Conservation (phyloP, 2,888 invertebrate species). For the Zygogramma bicolorata region DNA sequence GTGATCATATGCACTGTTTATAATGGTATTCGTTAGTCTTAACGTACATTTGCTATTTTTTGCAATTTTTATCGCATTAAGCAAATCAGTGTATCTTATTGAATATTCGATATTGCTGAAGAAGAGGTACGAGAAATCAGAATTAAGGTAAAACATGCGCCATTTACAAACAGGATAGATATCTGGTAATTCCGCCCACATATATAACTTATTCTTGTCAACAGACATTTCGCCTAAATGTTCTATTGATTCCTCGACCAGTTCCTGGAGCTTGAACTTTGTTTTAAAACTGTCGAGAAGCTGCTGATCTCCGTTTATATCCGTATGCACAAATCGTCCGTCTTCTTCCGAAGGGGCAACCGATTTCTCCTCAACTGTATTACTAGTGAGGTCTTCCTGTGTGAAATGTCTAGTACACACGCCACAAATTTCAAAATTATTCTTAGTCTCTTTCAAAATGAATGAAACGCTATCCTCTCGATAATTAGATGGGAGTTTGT, state of each 20-base stretch:
- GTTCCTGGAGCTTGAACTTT: conserved; percentile 45
- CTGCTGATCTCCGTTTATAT: conserved; percentile 39
- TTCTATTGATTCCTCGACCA: conserved; percentile 34
- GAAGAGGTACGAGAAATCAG: conserved; percentile 70
- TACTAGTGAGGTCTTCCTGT: background rate
- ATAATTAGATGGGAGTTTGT: conserved; percentile 52
- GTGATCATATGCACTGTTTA: conserved; percentile 51
- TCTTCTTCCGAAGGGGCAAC: background rate
- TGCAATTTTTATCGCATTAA: conserved; percentile 68
- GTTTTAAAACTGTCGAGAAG: conserved; percentile 56
- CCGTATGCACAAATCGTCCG: conserved; percentile 47
- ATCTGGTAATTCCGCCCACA: conserved; percentile 48
- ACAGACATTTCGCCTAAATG: conserved; percentile 19
- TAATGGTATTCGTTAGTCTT: conserved; percentile 58
- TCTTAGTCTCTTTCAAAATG: conserved; percentile 54
- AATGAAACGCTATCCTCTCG: conserved; percentile 55
- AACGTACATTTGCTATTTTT: conserved; percentile 68
- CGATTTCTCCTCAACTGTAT: background rate
- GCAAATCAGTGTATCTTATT: conserved; percentile 67
- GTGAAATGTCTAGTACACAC: conserved; percentile 56
- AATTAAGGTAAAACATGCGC: conserved; percentile 71
- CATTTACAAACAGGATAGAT: conserved; percentile 60
- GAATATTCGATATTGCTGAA: conserved; percentile 69
- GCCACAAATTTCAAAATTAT: conserved; percentile 60
- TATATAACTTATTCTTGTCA: conserved; percentile 41